phyloP scores from a whole-genome alignment of 2,797 vertebrate genomes.

The Knipowitschia caucasica region DNA sequence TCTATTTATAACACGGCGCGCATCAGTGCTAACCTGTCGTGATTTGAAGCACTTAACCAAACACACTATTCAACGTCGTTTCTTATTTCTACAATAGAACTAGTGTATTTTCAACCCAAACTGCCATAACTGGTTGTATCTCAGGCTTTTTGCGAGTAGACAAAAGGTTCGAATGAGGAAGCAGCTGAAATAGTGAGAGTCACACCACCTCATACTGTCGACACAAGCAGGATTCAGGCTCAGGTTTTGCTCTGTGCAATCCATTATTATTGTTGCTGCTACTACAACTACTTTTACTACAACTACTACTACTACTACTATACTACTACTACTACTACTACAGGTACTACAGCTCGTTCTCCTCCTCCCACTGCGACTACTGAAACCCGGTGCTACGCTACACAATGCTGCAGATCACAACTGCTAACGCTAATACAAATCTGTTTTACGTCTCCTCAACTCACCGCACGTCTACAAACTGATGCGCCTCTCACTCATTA shows the following conservation, averaged over 20 bases:
- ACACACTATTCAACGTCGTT: conserved; percentile 18
- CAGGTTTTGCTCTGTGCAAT: conserved; percentile 71
- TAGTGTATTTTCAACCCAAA: conserved; percentile 49
- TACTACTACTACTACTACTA: conserved; percentile 49
- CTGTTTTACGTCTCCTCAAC: conserved; percentile 48
- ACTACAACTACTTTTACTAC: conserved; percentile 48
- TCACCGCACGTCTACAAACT: conserved; percentile 59
- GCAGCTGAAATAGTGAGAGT: conserved; percentile 33
- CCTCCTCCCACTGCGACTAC: conserved; percentile 48
- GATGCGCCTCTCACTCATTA: conserved; percentile 50
- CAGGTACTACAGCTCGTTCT: conserved; percentile 40
- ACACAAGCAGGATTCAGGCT: conserved; percentile 63
- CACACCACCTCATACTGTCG: conserved; percentile 45
- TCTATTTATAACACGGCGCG: conserved; percentile 48
- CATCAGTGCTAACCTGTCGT: conserved; percentile 55
- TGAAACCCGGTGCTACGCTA: conserved; percentile 64
- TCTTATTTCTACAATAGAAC: conserved; percentile 23
- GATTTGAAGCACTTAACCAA: conserved; percentile 48
- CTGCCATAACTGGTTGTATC: conserved; percentile 62
- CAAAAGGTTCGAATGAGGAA: conserved; percentile 46
- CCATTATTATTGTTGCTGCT: conserved; percentile 67
- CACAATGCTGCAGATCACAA: conserved; percentile 59
- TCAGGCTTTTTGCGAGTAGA: conserved; percentile 62
- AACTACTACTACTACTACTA: conserved; percentile 43
- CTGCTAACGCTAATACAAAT: conserved; percentile 54